Evolutionary conservation across 2,888 invertebrate species (phyloP).

Genomic region (Prosopocoilus inquinatus): DNA sequence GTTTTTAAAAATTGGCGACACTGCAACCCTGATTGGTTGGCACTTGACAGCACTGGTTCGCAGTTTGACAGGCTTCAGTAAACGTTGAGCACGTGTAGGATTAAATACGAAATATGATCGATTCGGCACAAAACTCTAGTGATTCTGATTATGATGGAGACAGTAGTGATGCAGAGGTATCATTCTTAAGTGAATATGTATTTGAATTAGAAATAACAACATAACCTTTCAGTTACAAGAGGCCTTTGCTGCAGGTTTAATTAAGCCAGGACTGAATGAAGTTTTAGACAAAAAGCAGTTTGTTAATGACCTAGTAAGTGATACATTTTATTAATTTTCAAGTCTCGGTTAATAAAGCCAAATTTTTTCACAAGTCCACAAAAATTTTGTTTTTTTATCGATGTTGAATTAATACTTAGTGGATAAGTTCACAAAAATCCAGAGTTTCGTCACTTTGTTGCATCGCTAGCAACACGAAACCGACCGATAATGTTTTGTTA

Average conservation of each 20-base stretch:
- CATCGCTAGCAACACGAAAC: no score
- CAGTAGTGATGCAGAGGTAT: conserved; percentile 42
- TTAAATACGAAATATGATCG: conserved; percentile 10
- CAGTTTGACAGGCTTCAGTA: no score
- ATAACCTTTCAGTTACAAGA: conserved; percentile 71
- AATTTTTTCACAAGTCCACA: neutral
- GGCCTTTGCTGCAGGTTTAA: conserved; percentile 79
- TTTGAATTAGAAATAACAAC: conserved; percentile 6
- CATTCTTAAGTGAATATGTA: neutral
- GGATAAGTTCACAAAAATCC: no score
- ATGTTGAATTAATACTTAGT: no score
- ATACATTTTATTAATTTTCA: conserved; percentile 8
- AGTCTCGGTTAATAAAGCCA: neutral
- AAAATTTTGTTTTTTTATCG: no score
- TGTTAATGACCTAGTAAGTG: conserved; percentile 74
- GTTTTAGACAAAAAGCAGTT: conserved; percentile 59
- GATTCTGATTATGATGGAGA: conserved; percentile 36
- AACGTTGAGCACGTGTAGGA: no score
- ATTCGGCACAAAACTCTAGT: conserved; percentile 24
- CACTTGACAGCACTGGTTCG: no score
- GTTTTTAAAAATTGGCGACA: no score
- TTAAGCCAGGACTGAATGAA: conserved; percentile 84
- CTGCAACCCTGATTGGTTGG: no score
- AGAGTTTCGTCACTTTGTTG: no score
- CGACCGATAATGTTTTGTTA: no score